phyloP scores from a whole-genome alignment of 2,888 invertebrate genomes.

The Dicyrtomina minuta region DNA sequence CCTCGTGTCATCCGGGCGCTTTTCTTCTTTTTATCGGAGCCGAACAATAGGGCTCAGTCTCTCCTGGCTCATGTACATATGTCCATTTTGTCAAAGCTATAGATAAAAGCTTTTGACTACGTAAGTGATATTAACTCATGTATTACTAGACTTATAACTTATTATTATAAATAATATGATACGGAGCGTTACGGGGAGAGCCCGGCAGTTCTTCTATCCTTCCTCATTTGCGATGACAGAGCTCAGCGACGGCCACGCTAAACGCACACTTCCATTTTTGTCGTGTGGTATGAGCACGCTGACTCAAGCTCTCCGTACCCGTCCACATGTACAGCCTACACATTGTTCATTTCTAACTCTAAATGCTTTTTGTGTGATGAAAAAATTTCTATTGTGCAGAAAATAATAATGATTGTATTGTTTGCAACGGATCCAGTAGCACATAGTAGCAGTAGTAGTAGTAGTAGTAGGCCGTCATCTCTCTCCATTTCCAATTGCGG shows the following conservation, averaged over 20 bases:
- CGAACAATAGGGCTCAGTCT: conserved; percentile 30
- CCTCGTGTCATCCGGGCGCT: conserved; percentile 24
- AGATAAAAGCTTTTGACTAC: conserved; percentile 10
- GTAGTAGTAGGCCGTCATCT: too few relatives aligned
- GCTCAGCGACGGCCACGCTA: neutral
- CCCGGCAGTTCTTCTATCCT: too few relatives aligned
- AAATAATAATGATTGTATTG: conserved; percentile 3
- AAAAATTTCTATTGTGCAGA: conserved; percentile 2
- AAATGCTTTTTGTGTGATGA: conserved; percentile 20
- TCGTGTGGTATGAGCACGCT: neutral
- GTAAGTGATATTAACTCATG: too few relatives aligned
- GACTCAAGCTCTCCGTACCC: neutral
- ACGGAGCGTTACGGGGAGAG: neutral
- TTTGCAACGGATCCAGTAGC: too few relatives aligned
- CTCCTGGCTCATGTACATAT: neutral
- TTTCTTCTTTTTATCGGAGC: conserved; percentile 33
- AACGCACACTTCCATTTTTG: neutral
- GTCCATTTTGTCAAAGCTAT: conserved; percentile 13
- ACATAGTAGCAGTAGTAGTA: too few relatives aligned
- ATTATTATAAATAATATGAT: neutral
- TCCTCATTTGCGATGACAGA: too few relatives aligned
- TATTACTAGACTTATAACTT: neutral
- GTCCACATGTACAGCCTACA: neutral
- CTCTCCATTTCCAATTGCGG: too few relatives aligned
- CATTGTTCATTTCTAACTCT: neutral